These are phyloP conservation scores for Notolepis coatsorum DNA, from an alignment of 2,797 vertebrate species.

Conservation along the genomic window DNA sequence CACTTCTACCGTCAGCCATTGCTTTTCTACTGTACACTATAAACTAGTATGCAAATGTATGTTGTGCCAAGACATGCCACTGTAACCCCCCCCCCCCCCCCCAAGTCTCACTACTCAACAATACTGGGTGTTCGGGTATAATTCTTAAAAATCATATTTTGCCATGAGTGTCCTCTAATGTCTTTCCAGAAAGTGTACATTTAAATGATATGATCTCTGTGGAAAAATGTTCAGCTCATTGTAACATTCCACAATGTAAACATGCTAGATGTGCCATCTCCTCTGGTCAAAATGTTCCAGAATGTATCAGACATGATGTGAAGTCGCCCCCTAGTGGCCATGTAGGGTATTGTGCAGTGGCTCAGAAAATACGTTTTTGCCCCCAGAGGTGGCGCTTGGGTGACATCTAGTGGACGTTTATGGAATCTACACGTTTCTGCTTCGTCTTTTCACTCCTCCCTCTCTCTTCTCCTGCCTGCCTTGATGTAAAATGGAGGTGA, in stretches of 20 bases:
- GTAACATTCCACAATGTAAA: background rate
- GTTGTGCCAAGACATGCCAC: conserved; percentile 15
- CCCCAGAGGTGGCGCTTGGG: conserved; percentile 36
- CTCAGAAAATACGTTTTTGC: conserved; percentile 55
- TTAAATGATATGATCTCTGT: background rate
- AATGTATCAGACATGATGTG: background rate
- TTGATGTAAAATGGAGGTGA: conserved; percentile 40
- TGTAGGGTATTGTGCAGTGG: background rate
- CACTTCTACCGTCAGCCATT: background rate
- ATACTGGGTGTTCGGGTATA: too few relatives aligned
- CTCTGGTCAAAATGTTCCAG: background rate
- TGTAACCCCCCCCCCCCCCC: background rate
- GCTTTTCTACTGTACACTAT: background rate
- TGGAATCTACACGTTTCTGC: conserved; percentile 7
- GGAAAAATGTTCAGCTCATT: too few relatives aligned
- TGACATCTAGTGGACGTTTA: conserved; percentile 58
- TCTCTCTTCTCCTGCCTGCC: background rate
- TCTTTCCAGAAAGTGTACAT: background rate
- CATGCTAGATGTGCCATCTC: background rate
- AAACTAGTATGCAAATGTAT: background rate
- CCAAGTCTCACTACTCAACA: background rate
- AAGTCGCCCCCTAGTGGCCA: conserved; percentile 48
- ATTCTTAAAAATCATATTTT: background rate
- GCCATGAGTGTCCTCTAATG: conserved; percentile 12
- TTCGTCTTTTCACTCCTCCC: conserved; percentile 30